Percentiles rank a stretch among this genome's conserved stretches.
Conservation (phyloP, 2,797 vertebrate species). For the Argentina silus region DNA sequence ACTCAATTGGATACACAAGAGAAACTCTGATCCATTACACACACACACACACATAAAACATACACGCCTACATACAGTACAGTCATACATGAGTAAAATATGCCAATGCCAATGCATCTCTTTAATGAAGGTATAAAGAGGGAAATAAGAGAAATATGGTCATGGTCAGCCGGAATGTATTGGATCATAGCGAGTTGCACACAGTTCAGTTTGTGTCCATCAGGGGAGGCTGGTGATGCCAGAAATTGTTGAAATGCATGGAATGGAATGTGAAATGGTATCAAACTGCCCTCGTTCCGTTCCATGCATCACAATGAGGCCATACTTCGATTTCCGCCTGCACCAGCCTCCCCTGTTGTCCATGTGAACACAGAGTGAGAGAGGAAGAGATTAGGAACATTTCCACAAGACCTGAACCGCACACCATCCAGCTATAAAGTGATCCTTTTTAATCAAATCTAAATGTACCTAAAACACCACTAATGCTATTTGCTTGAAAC, state of each 20-base stretch:
- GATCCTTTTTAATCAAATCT: slow-evolving; percentile 37
- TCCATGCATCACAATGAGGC: too few relatives aligned
- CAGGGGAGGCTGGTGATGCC: too few relatives aligned
- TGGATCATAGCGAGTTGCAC: slow-evolving; percentile 51
- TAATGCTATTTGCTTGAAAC: slow-evolving; percentile 31
- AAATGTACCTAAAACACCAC: slow-evolving; percentile 55
- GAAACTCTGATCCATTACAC: slow-evolving; percentile 34
- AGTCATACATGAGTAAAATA: slow-evolving; percentile 9
- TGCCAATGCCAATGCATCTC: slow-evolving; percentile 16
- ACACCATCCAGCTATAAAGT: slow-evolving; percentile 32
- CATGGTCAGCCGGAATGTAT: slow-evolving; percentile 53
- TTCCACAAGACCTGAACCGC: slow-evolving; percentile 38
- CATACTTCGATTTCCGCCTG: too few relatives aligned
- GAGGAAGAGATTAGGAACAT: slow-evolving; percentile 36
- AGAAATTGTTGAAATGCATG: too few relatives aligned
- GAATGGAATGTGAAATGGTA: too few relatives aligned
- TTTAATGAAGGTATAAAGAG: slow-evolving; percentile 7
- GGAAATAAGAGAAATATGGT: slow-evolving; percentile 19
- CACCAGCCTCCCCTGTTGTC: too few relatives aligned
- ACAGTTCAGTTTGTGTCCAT: slow-evolving; percentile 35
- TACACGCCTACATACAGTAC: background rate
- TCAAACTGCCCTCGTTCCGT: too few relatives aligned
- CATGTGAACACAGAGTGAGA: slow-evolving; percentile 40
- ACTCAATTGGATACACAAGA: slow-evolving; percentile 16
- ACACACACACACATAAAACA: slow-evolving; percentile 19